Percentiles rank a stretch among this genome's conserved stretches.
Conservation (phyloP, 92 coral and sea anemone genomes). For the Chrysogorgia sp. region DNA sequence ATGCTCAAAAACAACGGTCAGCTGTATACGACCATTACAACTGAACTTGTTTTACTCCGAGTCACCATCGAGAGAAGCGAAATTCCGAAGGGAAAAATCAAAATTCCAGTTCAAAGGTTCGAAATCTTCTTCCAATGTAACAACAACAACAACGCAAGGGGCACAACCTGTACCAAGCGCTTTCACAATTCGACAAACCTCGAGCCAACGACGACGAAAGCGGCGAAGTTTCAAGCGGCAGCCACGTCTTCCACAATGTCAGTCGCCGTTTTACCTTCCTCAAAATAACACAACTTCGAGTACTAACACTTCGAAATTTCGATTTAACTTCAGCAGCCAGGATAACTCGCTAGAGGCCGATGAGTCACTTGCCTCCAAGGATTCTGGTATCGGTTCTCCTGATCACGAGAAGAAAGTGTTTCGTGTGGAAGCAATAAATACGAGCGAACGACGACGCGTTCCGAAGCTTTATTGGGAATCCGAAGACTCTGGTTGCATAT, state of each 20-base stretch:
- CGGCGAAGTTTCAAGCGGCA: conserved; percentile 32
- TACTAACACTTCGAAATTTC: neutral
- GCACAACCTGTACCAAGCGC: conserved; percentile 18
- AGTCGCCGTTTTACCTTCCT: conserved; percentile 32
- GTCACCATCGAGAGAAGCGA: conserved; percentile 31
- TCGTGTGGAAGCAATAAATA: neutral
- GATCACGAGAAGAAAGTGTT: conserved; percentile 12
- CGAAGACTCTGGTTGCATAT: conserved; percentile 43
- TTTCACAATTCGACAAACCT: conserved; percentile 20
- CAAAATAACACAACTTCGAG: neutral
- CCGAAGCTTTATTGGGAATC: conserved; percentile 14
- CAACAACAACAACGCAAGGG: neutral
- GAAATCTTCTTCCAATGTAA: neutral
- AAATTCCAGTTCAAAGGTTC: neutral
- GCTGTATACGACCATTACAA: conserved; percentile 24
- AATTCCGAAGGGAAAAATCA: neutral
- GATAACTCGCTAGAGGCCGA: neutral
- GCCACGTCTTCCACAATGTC: conserved; percentile 30
- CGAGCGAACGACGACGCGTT: conserved; percentile 1
- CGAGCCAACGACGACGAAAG: conserved; percentile 32
- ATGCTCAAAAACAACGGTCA: conserved; percentile 4
- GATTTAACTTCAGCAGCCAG: neutral
- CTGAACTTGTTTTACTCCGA: conserved; percentile 40
- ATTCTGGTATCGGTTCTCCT: conserved; percentile 30
- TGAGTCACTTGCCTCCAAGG: neutral